phyloP scores from a whole-genome alignment of 2,888 invertebrate genomes.

The Mycalesis mineus region DNA sequence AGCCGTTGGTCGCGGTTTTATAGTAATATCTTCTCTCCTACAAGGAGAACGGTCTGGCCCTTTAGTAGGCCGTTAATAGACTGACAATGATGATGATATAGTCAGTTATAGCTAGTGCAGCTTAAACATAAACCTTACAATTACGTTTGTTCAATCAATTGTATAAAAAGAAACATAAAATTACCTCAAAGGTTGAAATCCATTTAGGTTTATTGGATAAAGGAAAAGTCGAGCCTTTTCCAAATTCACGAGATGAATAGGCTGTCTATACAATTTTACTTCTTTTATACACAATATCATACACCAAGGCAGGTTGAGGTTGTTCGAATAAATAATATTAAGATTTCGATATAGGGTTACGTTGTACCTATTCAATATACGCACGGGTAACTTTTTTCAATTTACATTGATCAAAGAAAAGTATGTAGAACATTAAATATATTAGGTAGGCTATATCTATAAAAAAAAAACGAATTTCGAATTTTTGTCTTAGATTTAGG shows the following conservation, averaged over 20 bases:
- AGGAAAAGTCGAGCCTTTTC: background rate
- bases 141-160: no score
- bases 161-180: background rate
- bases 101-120: no score
- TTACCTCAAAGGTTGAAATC: background rate
- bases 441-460: no score
- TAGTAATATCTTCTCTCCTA: no score
- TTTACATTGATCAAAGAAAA: background rate
- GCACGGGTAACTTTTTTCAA: background rate
- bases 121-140: no score
- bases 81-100: no score
- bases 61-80: no score
- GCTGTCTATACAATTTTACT: background rate
- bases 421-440: no score
- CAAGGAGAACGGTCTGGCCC: no score
- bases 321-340: background rate
- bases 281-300: background rate
- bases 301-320: background rate
- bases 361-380: background rate
- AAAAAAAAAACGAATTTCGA: no score
- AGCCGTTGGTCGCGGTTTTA: no score
- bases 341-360: background rate
- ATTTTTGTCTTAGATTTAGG: no score
- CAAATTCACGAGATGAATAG: background rate
- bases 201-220: background rate